Base-by-base conservation (phyloP, 2,113 vertebrate genomes). In the Pedetes capensis region DNA sequence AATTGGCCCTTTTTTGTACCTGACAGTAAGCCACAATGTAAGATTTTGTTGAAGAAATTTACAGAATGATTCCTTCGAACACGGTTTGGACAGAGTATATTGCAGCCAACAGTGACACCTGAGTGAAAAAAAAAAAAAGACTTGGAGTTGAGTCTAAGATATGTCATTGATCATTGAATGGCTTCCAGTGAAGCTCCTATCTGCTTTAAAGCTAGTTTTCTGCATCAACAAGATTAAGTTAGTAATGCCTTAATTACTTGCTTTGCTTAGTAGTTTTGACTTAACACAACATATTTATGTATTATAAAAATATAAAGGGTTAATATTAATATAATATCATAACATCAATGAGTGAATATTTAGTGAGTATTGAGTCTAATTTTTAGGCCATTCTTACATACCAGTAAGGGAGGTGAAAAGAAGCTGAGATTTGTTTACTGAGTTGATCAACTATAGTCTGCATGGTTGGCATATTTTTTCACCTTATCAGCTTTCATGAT, bases 171-270 rank as follows among this genome's bases (percentile, higher is more conserved):
- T 25, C 5, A 22, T 5, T 6, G 4, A 2, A 0, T 25, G 23
- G 13, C 8, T 44, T 25, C 84, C 53, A 74, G 9, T 25, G 47
- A 79, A 13, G 83, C 47, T 42, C 23, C 87, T 76, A 11, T 22
- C 29, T 89, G 44, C 39, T 72, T 79, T 51, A 75, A 83, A 78
- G 83, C 82, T 80, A 6, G n/a, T 47, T 91, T 92, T 89, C 34
- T 11, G 47, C 14, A 13, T 82, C 44, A 53, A 7, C 1, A 61
- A 83, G 3, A 64, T 61, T 13, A 16, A 18, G 9, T n/a, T 29
- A 71, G 27, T 72, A 42, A 47, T 75, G 3, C 13, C 61, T 78
- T 32, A 89, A 37, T 87, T 49, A 63, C 32, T 90, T 87, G 44
- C 13, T n/a, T 75, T 82, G 51, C 32, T 27, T 44, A 2, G 17